Conservation (phyloP, 2,888 invertebrate genomes). For the Lissocephala sabroskyi region DNA sequence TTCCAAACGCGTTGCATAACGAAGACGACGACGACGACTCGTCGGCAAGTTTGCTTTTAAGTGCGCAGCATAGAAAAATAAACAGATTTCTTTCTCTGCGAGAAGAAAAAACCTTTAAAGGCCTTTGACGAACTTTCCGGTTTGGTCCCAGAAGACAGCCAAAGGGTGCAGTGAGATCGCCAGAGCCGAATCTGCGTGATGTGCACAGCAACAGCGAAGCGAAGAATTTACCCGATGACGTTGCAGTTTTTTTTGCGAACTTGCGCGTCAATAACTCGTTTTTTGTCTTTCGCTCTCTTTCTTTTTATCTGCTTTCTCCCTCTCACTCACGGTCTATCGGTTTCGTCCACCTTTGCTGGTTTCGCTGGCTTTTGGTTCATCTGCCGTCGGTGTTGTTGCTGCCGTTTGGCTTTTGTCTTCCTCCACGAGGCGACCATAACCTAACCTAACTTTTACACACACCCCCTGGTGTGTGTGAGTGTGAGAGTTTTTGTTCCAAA, state of each 20-base stretch:
- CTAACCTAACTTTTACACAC: slow-evolving; percentile 57
- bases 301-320: slow-evolving; percentile 5
- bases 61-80: too few species aligned
- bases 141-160: slow-evolving; percentile 17
- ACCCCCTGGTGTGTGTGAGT: too few species aligned
- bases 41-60: slow-evolving; percentile 1
- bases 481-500: neutral
- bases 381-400: slow-evolving; percentile 39
- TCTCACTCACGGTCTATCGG: slow-evolving; percentile 49
- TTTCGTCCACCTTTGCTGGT: slow-evolving; percentile 20
- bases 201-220: too few species aligned
- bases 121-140: slow-evolving; percentile 30
- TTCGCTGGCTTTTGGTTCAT: slow-evolving; percentile 39
- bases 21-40: too few species aligned
- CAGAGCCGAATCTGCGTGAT: too few species aligned
- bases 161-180: too few species aligned
- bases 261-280: slow-evolving; percentile 34
- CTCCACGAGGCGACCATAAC: slow-evolving; percentile 67
- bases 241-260: slow-evolving; percentile 34
- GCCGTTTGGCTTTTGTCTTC: slow-evolving; percentile 49
- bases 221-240: slow-evolving; percentile 33
- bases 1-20: slow-evolving; percentile 12
- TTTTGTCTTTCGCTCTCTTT: slow-evolving; percentile 6
- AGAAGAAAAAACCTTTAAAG: too few species aligned
- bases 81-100: neutral